Base-by-base conservation (phyloP, 2,113 vertebrate species). In the Crotalus tigris region DNA sequence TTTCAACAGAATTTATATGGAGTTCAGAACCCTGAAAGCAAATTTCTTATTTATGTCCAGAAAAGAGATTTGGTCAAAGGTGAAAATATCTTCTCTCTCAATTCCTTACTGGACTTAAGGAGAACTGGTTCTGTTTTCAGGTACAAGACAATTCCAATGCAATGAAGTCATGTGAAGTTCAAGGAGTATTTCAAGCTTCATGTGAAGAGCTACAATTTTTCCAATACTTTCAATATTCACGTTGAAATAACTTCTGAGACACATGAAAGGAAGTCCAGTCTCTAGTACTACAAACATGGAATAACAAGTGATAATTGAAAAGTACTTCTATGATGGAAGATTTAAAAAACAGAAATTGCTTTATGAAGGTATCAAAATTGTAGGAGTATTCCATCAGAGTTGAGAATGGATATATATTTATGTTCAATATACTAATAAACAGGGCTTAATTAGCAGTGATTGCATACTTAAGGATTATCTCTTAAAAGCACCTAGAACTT, bases 221-320 rank as follows among this genome's bases (percentile, higher is more conserved):
- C 24, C 21, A 54, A 97, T 96, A 96, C 97, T 97, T 98, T 88
- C 17, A 88, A 88, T n/a, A 17, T 33, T 46, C 97, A 96, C 96
- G 95, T 96, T 97, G 96, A 94, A 96, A 96, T 96, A 97, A 97
- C 96, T 97, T 97, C 97, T 97, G 97, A 98, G 97, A 97, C 97
- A 97, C 94, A 94, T 97, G 95, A 95, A 94, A 94, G 55, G 95
- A 97, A 92, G 88, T 92, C 96, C 94, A 94, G 96, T 96, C 55
- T 92, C 92, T 64, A 46, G 26, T 54, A 49, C 3, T 44, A 24
- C n/a, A 46, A 33, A 39, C 7, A 57, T 19, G 53, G 53, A 85
- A 85, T 9, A 57, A 23, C 5, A 39, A 64, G 7, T 17, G 59
- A 44, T 17, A 46, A 51, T 26, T 49, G 24, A 26, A 64, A 29